Evolutionary conservation across 2,113 vertebrate genomes (phyloP), one percentile per base, ranked within the genome.

Genomic region (Pollimyrus isidori): DNA sequence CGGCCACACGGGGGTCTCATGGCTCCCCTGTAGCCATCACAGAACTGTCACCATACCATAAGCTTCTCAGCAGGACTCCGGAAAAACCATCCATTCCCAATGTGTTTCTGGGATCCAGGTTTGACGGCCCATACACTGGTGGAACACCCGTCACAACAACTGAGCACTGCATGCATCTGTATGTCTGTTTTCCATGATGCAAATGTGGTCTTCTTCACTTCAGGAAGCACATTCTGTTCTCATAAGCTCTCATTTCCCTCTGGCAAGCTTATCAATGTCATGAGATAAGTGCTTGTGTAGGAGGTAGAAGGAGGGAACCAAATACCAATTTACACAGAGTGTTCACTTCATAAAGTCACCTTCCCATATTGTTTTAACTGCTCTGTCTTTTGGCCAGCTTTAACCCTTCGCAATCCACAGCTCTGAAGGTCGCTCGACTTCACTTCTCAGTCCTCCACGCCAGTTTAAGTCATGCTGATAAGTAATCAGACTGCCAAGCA

Each of bases 381-480:
- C 46, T 50, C 62, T 56, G 69, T 84, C 91, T 80, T 46, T 21
- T 35, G 17, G 73, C 13, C 76, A 87, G 89, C 69, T 88, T 80
- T 90, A 86, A 17, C 45, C 11, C 49, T 89, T 65, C 80, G 89
- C 89, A 93, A 90, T 91, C 87, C 90, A 87, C 87, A 80, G 52
- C 89, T 87, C 48, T 89, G 82, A 87, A 90, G 90, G 91, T 92
- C 87, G 49, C 65, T 90, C 46, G 86, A 73, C 91, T 92, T 91
- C 65, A 30, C 89, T 89, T 91, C 89, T 86, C 89, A 89, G 19
- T 86, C n/a, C 80, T 91, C 91, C 90, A 94, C 91, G 89, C 58
- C 88, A 92, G 91, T 92, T 93, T 92, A 94, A 91, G 21, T 90
- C 89, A 90, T 80, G 92, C 93, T 90, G 88, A 92, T 91, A 82